phyloP scores from a whole-genome alignment of 2,888 invertebrate genomes.

The Odontomyia ornata region DNA sequence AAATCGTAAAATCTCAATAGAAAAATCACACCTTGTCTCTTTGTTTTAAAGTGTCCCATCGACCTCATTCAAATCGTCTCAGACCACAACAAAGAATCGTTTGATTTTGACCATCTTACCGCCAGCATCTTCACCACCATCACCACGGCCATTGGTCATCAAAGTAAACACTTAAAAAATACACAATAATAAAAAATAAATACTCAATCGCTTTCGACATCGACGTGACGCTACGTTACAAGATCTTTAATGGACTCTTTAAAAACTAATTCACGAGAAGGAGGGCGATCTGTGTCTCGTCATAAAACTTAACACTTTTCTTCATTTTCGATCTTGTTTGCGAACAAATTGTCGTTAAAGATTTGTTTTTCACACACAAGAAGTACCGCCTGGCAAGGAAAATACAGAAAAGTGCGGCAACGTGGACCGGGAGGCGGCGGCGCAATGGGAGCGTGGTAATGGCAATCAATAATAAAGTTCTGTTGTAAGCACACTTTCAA shows the following conservation, averaged over 20 bases:
- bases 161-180: no score
- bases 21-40: no score
- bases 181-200: no score
- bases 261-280: background rate
- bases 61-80: no score
- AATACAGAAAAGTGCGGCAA: background rate
- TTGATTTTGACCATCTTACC: no score
- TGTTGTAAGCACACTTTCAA: background rate
- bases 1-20: no score
- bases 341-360: slow-evolving; percentile 32
- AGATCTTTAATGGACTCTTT: slow-evolving; percentile 12
- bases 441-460: background rate
- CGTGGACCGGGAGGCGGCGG: background rate
- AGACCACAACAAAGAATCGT: no score
- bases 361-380: slow-evolving; percentile 28
- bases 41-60: no score
- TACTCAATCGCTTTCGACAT: no score
- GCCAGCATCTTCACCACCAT: no score
- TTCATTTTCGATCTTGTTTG: slow-evolving; percentile 24
- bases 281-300: slow-evolving; percentile 1
- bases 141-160: no score
- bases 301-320: slow-evolving; percentile 18
- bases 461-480: background rate
- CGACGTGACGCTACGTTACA: no score
- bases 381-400: background rate